phyloP scores from a whole-genome alignment of 2,113 vertebrate species.

The Himantopus leucocephalus region DNA sequence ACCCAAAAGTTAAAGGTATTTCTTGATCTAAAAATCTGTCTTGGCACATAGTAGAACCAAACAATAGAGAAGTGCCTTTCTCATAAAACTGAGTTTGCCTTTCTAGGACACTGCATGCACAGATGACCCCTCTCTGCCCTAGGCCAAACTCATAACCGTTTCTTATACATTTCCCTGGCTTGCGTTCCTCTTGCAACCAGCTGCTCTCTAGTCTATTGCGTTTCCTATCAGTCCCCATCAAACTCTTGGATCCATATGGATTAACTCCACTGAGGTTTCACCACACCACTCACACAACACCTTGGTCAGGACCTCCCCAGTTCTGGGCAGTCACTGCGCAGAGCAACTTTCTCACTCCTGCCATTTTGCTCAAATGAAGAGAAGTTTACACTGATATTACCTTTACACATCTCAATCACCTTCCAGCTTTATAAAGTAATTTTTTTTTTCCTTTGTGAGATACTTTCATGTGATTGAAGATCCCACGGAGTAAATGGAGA shows the following conservation, averaged over 20 bases:
- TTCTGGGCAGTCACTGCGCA: rapidly evolving
- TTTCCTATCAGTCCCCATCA: rapidly evolving
- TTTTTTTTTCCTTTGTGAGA: background rate
- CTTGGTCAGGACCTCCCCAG: rapidly evolving
- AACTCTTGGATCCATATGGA: rapidly evolving
- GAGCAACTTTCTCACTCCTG: background rate
- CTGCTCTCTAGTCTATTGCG: background rate
- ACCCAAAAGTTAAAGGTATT: background rate
- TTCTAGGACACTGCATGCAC: background rate
- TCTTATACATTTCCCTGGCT: background rate
- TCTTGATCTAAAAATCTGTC: background rate
- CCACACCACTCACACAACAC: background rate
- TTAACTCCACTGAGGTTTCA: background rate
- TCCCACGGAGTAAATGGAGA: background rate
- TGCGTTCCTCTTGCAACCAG: background rate
- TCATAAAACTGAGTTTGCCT: background rate
- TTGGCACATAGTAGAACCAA: background rate
- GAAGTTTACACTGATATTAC: background rate
- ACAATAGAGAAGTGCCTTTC: background rate
- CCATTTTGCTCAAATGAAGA: background rate
- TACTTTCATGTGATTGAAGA: background rate
- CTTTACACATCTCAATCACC: background rate
- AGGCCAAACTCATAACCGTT: background rate
- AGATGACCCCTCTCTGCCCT: background rate
- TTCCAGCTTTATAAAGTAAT: background rate